phyloP scores from a whole-genome alignment of 2,888 invertebrate species.

The Polydrusus pterygomalis region DNA sequence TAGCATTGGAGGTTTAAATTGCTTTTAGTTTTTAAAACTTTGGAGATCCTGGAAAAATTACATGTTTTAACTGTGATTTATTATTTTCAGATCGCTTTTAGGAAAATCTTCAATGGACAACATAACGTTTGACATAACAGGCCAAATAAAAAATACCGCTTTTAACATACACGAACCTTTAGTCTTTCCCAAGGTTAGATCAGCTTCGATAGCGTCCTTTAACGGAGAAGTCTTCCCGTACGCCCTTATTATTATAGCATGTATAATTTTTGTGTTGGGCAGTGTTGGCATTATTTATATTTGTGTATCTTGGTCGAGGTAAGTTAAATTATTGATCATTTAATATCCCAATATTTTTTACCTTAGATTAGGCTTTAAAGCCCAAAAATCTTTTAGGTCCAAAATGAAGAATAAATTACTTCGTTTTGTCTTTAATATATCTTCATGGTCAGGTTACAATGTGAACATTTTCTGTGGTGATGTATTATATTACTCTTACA shows the following conservation, averaged over 20 bases:
- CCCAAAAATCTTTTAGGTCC: too few species aligned
- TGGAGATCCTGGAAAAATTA: too few species aligned
- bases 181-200: conserved; percentile 70
- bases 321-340: too few species aligned
- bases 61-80: neutral
- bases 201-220: conserved; percentile 70
- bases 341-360: too few species aligned
- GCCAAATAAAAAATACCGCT: conserved; percentile 80
- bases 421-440: too few species aligned
- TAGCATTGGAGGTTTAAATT: too few species aligned
- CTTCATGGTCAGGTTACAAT: too few species aligned
- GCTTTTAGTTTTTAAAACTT: too few species aligned
- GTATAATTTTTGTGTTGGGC: conserved; percentile 91
- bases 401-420: too few species aligned
- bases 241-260: conserved; percentile 90
- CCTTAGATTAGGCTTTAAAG: too few species aligned
- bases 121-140: conserved; percentile 81
- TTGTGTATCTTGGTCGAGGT: conserved; percentile 96
- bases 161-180: conserved; percentile 80
- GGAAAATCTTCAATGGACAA: conserved; percentile 79
- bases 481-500: too few species aligned
- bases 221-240: conserved; percentile 86
- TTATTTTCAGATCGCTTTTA: conserved; percentile 74
- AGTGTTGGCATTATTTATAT: conserved; percentile 93
- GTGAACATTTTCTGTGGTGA: too few species aligned